These are phyloP conservation scores for Anabacerthia variegaticeps DNA, from an alignment of 2,797 vertebrate species.

Conservation along the genomic window DNA sequence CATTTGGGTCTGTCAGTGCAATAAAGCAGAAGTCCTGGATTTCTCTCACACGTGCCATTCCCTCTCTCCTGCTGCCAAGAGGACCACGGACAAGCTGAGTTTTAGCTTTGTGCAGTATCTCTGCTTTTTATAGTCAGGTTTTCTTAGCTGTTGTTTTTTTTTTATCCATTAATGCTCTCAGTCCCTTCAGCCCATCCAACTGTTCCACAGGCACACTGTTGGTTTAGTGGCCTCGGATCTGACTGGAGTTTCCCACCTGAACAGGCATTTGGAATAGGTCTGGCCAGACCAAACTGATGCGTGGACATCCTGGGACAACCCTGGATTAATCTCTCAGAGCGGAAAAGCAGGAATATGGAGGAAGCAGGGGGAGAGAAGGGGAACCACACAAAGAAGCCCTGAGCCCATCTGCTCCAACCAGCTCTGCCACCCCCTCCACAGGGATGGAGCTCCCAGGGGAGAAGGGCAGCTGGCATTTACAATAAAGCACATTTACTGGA, in stretches of 20 bases:
- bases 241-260: neutral
- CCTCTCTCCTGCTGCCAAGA: constrained; percentile 42
- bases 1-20: constrained; percentile 71
- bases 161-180: neutral
- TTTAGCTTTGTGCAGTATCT: neutral
- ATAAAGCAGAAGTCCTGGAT: constrained; percentile 74
- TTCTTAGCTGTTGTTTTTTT: neutral
- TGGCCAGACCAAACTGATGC: neutral
- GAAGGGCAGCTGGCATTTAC: neutral
- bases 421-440: neutral
- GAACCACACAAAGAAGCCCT: neutral
- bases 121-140: neutral
- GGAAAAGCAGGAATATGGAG: neutral
- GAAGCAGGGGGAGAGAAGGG: neutral
- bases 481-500: neutral
- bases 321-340: fast-evolving
- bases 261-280: neutral
- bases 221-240: neutral
- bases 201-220: neutral
- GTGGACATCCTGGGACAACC: neutral
- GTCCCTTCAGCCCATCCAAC: no score
- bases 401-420: neutral
- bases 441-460: neutral
- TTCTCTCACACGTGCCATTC: constrained; percentile 55
- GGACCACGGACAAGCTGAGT: neutral